Evolutionary conservation across 2,113 vertebrate species (phyloP).

Genomic region (Nerophis lumbriciformis): DNA sequence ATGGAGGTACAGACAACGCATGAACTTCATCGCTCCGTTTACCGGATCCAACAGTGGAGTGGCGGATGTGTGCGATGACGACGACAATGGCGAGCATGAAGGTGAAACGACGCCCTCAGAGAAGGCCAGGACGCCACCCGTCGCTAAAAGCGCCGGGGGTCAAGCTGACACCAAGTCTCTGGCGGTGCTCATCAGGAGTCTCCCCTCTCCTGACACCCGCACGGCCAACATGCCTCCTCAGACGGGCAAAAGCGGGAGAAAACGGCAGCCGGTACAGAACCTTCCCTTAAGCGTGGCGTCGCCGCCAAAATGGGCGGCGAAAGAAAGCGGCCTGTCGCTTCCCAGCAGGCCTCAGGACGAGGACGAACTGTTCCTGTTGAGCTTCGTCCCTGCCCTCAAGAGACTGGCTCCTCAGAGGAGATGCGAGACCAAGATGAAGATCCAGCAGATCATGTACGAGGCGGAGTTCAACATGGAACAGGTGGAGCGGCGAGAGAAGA

Average conservation of each 20-base stretch:
- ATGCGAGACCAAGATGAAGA: slow-evolving; percentile 66
- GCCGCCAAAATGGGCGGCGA: slow-evolving; percentile 42
- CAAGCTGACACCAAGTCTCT: slow-evolving; percentile 45
- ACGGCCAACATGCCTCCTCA: slow-evolving; percentile 32
- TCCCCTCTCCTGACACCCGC: slow-evolving; percentile 39
- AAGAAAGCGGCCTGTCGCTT: slow-evolving; percentile 41
- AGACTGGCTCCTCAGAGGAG: slow-evolving; percentile 62
- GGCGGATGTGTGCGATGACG: slow-evolving; percentile 28
- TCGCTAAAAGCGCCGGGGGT: slow-evolving; percentile 15
- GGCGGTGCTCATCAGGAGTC: slow-evolving; percentile 31
- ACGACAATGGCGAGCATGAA: slow-evolving; percentile 44
- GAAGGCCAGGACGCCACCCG: slow-evolving; percentile 19
- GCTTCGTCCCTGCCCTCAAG: slow-evolving; percentile 64
- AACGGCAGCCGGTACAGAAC: slow-evolving; percentile 22
- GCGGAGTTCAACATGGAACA: slow-evolving; percentile 56
- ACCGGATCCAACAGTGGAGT: slow-evolving; percentile 49
- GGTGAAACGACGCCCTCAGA: slow-evolving; percentile 32
- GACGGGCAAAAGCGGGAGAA: slow-evolving; percentile 25
- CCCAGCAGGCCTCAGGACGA: slow-evolving; percentile 46
- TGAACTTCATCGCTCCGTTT: slow-evolving; percentile 65
- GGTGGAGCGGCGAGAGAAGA: slow-evolving; percentile 25
- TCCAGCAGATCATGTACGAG: slow-evolving; percentile 67
- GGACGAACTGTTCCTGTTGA: slow-evolving; percentile 66
- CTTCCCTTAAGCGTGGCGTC: neutral
- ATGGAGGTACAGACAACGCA: slow-evolving; percentile 64